Evolutionary conservation across 2,113 vertebrate genomes (phyloP), one percentile per base, ranked within the genome.

Genomic region (Macaca mulatta): DNA sequence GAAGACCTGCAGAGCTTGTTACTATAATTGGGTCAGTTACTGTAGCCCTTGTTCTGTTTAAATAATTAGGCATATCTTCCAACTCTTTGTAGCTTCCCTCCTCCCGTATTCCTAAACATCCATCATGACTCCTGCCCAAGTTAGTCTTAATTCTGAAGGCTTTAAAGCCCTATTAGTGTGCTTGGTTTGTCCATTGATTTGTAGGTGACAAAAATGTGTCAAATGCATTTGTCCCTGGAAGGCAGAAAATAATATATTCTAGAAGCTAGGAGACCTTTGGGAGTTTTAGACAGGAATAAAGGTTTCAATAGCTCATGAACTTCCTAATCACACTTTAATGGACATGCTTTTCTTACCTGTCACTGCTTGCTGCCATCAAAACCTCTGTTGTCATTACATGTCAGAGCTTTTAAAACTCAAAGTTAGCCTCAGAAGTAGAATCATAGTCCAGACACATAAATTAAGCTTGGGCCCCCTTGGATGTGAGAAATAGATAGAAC

Each of bases 211-310:
- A 77, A 84, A 91, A 93, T 22, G 0, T 81, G 38, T 78, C 82
- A 81, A 84, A 89, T 85, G 7, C 12, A 81, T 89, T 97, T 96
- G 27, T 96, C n/a, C 50, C 82, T 57, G 84, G 48, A 88, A 83
- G 48, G 38, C 55, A 91, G 87, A 93, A 93, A 89, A 96, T 93
- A 83, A 95, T 81, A 72, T 78, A 8, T 91, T 89, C 57, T 97
- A 78, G 92, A 96, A 81, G 25, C 43, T 93, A 67, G 38, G 14
- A 89, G 94, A 93, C 3, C 18, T 93, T 78, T 95, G 70, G n/a
- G 70, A 70, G 27, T n/a, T 50, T 89, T 69, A n/a, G 64, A 48
- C 27, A 86, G 52, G 74, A 91, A 67, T 78, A 89, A 91, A 95
- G 8, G 4, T 89, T 90, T 89, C 14, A n/a, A 43, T 35, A 92